These are phyloP conservation scores for Linepithema humile DNA, from an alignment of 1,140 invertebrate species.

Conservation along the genomic window DNA sequence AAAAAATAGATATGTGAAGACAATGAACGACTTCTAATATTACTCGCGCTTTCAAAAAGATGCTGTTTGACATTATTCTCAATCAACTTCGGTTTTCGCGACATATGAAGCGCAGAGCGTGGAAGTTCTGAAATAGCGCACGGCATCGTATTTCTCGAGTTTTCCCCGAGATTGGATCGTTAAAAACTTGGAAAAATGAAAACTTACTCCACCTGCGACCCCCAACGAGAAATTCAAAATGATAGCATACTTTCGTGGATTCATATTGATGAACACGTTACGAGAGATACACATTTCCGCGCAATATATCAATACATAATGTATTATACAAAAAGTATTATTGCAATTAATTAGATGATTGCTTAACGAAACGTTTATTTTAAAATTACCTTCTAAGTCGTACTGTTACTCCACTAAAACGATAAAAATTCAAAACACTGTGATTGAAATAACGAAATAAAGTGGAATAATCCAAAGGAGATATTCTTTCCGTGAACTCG, in stretches of 20 bases:
- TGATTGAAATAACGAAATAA: conserved; percentile 7
- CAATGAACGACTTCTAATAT: neutral
- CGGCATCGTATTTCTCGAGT: neutral
- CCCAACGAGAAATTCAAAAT: conserved; percentile 26
- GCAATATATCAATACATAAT: neutral
- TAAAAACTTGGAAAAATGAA: conserved; percentile 65
- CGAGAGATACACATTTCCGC: neutral
- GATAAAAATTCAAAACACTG: conserved; percentile 36
- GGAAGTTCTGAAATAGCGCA: neutral
- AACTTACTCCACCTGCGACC: conserved; percentile 24
- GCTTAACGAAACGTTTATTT: neutral
- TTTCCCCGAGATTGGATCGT: conserved; percentile 53
- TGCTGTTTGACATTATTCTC: conserved; percentile 32
- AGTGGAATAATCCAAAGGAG: neutral
- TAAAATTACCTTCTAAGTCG: neutral
- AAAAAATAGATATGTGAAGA: too few relatives aligned
- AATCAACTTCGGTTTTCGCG: conserved; percentile 14
- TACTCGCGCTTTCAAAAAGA: neutral
- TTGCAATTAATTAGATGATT: neutral
- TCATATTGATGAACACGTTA: conserved; percentile 6
- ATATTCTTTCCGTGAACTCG: neutral
- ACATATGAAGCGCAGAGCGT: neutral
- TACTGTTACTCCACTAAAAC: neutral
- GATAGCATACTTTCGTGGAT: neutral
- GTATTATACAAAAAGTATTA: neutral